Base-by-base conservation (phyloP, 2,888 invertebrate genomes). In the Emmelina monodactyla region DNA sequence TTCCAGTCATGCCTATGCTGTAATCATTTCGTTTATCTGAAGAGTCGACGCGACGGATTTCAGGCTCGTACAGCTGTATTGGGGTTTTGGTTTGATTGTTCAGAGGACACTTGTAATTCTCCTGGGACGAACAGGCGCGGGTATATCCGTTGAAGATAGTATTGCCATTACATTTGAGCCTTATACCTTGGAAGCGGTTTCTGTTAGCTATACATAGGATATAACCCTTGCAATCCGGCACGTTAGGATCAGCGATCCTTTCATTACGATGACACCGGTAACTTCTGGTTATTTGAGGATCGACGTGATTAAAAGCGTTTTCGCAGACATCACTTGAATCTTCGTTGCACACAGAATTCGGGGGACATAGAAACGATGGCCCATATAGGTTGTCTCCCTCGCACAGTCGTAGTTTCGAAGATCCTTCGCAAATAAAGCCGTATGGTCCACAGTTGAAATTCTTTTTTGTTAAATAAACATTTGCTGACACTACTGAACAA, bases 151-250 rank as follows among this genome's bases (percentile, higher is more conserved):
- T 78, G 42, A 80, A 80, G 14, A 79, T 49, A 0, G 79, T 79
- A 16, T 61, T 62, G 0, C 78, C 79, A 0, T 70, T 59, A 38
- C 80, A 80, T 41, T 70, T 68, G 43, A 78, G 79, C 38, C 73
- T 76, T 34, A 78, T 71, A 11, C 71, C 75, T 55, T 76, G 75
- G 43, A 75, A 73, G 22, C 68, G 64, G 37, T 63, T 66, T 40
- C 65, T 72, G 42, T 71, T 76, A 0, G 72, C 63, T 14, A 79
- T 69, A 43, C 80, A 80, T 1, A 79, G 51, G 28, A 80, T 76
- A 44, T 79, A 80, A 5, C 76, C 78, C 49, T 79, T 79, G 49
- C 80, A 80, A 2, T 59, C 66, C 1, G 72, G 62, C 0, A 78
- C 69, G 35, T 51, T 69, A 0, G 75, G 66, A 37, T 80, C 79